Percentiles rank a stretch among this genome's conserved stretches.
These are phyloP conservation scores for Platanista minor DNA, from an alignment of 2,113 vertebrate genomes.

Conservation along the genomic window DNA sequence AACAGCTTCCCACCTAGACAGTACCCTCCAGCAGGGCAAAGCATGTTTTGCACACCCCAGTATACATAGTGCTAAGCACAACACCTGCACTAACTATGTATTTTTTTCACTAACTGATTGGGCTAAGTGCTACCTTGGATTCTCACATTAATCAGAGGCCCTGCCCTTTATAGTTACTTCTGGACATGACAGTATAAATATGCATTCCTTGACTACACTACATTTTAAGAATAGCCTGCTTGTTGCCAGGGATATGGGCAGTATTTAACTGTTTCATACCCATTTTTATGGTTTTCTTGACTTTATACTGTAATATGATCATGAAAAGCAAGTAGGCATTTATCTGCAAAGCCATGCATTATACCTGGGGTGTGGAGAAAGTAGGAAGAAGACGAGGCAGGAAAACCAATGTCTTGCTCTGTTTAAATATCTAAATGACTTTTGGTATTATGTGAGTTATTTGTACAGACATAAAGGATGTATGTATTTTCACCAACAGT, in stretches of 20 bases:
- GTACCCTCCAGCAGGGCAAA: not conserved
- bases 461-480: constrained; percentile 1
- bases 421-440: not conserved
- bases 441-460: not conserved
- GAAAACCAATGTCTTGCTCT: not conserved
- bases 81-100: too few relatives aligned
- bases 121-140: not conserved
- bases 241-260: not conserved
- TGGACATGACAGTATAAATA: not conserved
- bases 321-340: not conserved
- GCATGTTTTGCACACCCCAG: not conserved
- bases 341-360: not conserved
- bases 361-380: not conserved
- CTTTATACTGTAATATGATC: not conserved
- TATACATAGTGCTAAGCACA: not conserved
- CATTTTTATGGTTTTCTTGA: not conserved
- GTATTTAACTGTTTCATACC: not conserved
- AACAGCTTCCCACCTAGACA: not conserved
- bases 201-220: not conserved
- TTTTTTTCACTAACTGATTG: not conserved
- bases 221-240: not conserved
- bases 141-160: not conserved
- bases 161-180: not conserved
- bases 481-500: not conserved
- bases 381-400: not conserved